Base-by-base conservation (phyloP, 2,113 vertebrate genomes). In the Dermatemys mawii region DNA sequence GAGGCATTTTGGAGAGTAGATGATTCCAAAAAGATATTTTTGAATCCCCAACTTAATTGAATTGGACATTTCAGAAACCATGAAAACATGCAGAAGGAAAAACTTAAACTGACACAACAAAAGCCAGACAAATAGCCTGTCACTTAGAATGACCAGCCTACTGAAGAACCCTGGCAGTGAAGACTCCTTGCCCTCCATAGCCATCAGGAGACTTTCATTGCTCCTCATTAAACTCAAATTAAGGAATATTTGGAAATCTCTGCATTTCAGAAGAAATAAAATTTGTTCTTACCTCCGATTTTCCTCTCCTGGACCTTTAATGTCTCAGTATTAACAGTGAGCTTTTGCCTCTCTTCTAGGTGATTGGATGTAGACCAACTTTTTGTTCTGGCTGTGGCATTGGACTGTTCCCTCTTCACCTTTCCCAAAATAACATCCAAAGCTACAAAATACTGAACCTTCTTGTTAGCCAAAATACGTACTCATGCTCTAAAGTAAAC, bases 291-390 rank as follows among this genome's bases (percentile, higher is more conserved):
- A 16, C 1, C 26, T 14, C 13, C 51, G n/a, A n/a, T 38, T 4
- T 1, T 3, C 1, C 2, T 1, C 3, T 2, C 49, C n/a, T 7
- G 0, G 1, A 44, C 60, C 11, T 48, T 75, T 81, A 21, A 5
- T 11, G 1, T 60, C 90, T 85, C 41, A 6, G 0, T 51, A 88
- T 85, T 89, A 79, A 91, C 24, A 17, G 82, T 1, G 11, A 1
- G 26, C 32, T 7, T 87, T 83, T 22, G 41, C 4, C 26, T 53
- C 11, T 86, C 22, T 82, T 82, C 35, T 44, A 81, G 67, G 41
- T 84, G n/a, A 50, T 4, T 19, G n/a, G 57, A 78, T 11, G 6
- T 75, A 78, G 86, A 92, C 22, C 1, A 81, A 2, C 49, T 80
- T 73, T 75, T 46, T 54, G 78, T 67, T 27, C 7, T 57, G 90